phyloP scores from a whole-genome alignment of 2,113 vertebrate genomes.

The Cichladusa arquata region DNA sequence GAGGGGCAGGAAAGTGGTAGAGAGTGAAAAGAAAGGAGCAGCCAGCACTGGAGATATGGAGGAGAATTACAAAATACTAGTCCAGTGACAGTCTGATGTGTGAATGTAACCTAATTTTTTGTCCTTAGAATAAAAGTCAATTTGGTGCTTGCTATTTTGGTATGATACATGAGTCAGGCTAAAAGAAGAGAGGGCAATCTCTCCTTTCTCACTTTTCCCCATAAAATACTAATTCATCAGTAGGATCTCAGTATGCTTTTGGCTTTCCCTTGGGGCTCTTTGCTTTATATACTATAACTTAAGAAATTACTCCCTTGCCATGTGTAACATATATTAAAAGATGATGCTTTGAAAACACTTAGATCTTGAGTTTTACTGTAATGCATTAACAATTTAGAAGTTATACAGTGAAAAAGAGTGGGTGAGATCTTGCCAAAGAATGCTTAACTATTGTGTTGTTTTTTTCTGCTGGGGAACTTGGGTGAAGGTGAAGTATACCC shows the following conservation, averaged over 20 bases:
- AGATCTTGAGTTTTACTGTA: neutral
- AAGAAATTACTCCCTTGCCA: neutral
- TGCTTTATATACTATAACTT: neutral
- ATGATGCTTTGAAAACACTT: neutral
- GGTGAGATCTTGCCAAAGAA: neutral
- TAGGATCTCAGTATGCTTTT: neutral
- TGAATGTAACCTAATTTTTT: neutral
- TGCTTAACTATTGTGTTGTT: neutral
- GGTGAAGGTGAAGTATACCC: neutral
- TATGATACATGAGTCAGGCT: neutral
- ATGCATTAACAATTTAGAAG: neutral
- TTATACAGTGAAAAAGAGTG: neutral
- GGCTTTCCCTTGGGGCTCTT: neutral
- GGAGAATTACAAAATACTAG: neutral
- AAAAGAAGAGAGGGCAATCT: neutral
- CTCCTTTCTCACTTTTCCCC: neutral
- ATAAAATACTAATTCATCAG: neutral
- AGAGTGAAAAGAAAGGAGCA: neutral
- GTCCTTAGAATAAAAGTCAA: neutral
- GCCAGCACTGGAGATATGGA: neutral
- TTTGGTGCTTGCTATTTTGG: neutral
- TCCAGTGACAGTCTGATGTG: neutral
- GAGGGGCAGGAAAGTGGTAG: neutral
- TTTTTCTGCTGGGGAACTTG: neutral
- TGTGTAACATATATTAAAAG: neutral